A percentile compares a stretch with the other conserved stretches of the same genome.
Evolutionary conservation across 2,888 invertebrate species (phyloP).

Genomic region (Drosophila buzzatii): DNA sequence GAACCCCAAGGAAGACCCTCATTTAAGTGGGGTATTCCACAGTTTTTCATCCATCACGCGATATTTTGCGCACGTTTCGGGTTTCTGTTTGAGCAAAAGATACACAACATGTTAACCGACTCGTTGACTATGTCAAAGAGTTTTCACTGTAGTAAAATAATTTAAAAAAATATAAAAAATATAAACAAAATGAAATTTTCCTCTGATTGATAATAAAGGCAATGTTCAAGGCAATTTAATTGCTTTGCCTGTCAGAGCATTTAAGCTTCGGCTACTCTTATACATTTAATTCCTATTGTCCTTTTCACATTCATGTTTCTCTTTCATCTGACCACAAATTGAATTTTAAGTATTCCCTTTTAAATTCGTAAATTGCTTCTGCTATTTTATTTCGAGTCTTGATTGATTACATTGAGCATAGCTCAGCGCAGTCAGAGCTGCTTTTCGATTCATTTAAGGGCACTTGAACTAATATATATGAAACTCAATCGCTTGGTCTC

Average conservation of each 20-base stretch:
- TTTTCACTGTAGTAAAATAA: not conserved
- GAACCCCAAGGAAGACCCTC: constrained; percentile 5
- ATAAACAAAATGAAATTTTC: not conserved
- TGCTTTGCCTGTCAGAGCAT: constrained; percentile 2
- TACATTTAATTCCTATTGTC: not conserved
- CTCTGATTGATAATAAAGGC: not conserved
- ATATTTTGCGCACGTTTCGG: constrained; percentile 46
- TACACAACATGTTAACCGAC: not conserved
- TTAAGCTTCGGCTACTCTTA: not conserved
- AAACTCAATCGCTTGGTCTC: constrained; percentile 1
- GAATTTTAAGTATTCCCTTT: constrained; percentile 39
- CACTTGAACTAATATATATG: constrained; percentile 20
- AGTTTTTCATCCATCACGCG: constrained; percentile 38
- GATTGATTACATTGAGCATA: constrained; percentile 12
- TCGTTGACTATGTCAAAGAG: not conserved
- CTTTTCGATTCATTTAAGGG: constrained; percentile 5
- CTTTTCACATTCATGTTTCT: constrained; percentile 7
- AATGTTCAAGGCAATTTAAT: not conserved
- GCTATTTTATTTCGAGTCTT: constrained; percentile 5
- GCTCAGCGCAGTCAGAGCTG: not conserved
- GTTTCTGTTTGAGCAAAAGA: constrained; percentile 17
- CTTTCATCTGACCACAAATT: constrained; percentile 30
- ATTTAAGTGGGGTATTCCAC: constrained; percentile 7
- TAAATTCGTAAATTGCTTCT: constrained; percentile 6
- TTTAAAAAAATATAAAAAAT: not conserved